Percentiles rank a stretch among this genome's conserved stretches.
These are phyloP conservation scores for Polydrusus tereticollis DNA, from an alignment of 2,888 invertebrate species.

Conservation along the genomic window DNA sequence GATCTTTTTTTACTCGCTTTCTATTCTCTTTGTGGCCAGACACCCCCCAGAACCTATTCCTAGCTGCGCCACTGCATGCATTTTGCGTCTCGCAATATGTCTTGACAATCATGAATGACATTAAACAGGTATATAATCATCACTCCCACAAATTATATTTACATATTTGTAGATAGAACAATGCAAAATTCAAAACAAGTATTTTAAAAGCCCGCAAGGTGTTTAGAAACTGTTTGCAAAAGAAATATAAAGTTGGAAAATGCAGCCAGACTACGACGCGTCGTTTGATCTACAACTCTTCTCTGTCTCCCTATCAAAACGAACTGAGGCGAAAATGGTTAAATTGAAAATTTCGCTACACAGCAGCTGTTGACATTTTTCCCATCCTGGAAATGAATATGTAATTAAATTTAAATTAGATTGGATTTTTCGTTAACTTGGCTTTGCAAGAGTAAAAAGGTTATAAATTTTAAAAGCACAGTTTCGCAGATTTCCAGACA, in stretches of 20 bases:
- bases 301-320: constrained; percentile 52
- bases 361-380: constrained; percentile 62
- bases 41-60: too few relatives aligned
- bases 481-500: too few relatives aligned
- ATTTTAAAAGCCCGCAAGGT: constrained; percentile 41
- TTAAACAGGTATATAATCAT: too few relatives aligned
- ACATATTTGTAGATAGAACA: too few relatives aligned
- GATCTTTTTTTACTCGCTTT: too few relatives aligned
- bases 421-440: constrained; percentile 54
- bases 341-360: constrained; percentile 59
- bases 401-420: constrained; percentile 60
- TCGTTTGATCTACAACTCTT: constrained; percentile 48
- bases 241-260: constrained; percentile 42
- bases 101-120: too few relatives aligned
- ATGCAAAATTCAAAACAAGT: too few relatives aligned
- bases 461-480: constrained; percentile 53
- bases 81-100: too few relatives aligned
- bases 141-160: too few relatives aligned
- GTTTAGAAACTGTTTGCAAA: constrained; percentile 41
- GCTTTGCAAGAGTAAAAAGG: constrained; percentile 42
- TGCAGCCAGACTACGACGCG: constrained; percentile 31
- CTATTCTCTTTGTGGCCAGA: too few relatives aligned
- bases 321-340: constrained; percentile 54
- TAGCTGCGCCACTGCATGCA: too few relatives aligned
- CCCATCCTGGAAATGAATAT: constrained; percentile 60